These are phyloP conservation scores for Trissolcus basalis DNA, from an alignment of 1,140 invertebrate genomes.

Conservation along the genomic window DNA sequence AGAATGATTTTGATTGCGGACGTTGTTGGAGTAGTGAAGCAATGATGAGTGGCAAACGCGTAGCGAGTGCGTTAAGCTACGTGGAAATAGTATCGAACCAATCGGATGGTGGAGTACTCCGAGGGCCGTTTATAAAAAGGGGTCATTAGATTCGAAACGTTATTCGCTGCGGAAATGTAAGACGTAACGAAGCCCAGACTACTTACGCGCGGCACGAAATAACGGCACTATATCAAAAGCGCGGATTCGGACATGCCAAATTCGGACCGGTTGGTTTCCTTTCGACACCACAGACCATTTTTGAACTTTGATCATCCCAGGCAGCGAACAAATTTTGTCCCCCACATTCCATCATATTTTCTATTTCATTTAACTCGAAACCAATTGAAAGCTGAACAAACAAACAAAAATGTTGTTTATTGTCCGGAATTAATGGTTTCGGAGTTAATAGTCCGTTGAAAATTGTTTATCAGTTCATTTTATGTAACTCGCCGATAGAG, in stretches of 20 bases:
- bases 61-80: constrained; percentile 40
- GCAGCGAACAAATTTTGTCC: no score
- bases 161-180: constrained; percentile 51
- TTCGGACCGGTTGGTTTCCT: constrained; percentile 7
- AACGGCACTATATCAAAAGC: constrained; percentile 43
- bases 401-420: background rate
- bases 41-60: constrained; percentile 38
- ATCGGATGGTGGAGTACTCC: constrained; percentile 42
- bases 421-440: no score
- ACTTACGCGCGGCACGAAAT: constrained; percentile 27
- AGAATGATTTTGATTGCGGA: constrained; percentile 1
- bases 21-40: constrained; percentile 50
- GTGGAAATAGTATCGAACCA: constrained; percentile 56
- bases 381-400: no score
- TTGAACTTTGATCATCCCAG: constrained; percentile 40
- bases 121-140: constrained; percentile 52
- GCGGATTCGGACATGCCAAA: constrained; percentile 15
- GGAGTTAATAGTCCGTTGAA: background rate
- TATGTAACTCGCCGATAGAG: background rate
- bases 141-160: constrained; percentile 51
- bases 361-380: no score
- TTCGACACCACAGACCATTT: background rate
- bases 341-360: no score
- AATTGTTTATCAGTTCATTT: constrained; percentile 1
- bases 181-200: constrained; percentile 40